Evolutionary conservation across 2,888 invertebrate genomes (phyloP).

Genomic region (Eurytoma californica): DNA sequence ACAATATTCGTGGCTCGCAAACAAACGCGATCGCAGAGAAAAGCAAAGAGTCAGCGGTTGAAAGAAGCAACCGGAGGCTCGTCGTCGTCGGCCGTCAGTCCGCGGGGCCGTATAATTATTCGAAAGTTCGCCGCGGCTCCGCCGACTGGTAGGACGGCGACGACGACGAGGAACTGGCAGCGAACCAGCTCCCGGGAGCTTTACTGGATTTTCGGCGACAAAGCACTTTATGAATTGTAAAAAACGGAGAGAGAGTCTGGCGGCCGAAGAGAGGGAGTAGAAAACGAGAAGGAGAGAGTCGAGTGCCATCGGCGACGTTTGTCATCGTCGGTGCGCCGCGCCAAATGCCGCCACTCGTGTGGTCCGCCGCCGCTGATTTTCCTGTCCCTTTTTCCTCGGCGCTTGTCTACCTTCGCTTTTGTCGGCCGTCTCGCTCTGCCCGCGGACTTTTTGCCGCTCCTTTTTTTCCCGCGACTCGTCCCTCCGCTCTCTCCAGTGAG

Average conservation of each 20-base stretch:
- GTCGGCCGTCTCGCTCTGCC: slow-evolving; percentile 45
- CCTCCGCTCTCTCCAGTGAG: background rate
- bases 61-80: slow-evolving; percentile 15
- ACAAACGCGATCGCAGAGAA: slow-evolving; percentile 14
- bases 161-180: slow-evolving; percentile 57
- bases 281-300: slow-evolving; percentile 1
- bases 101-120: slow-evolving; percentile 36
- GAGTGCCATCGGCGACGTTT: slow-evolving; percentile 55
- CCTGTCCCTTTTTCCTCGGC: slow-evolving; percentile 32
- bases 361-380: slow-evolving; percentile 49
- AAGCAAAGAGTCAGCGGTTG: slow-evolving; percentile 43
- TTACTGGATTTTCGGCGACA: slow-evolving; percentile 64
- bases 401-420: slow-evolving; percentile 47
- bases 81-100: slow-evolving; percentile 8
- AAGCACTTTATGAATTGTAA: slow-evolving; percentile 68
- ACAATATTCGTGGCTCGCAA: slow-evolving; percentile 9
- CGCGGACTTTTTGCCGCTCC: slow-evolving; percentile 42
- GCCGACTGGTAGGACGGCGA: background rate
- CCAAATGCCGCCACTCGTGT: slow-evolving; percentile 58
- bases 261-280: slow-evolving; percentile 32
- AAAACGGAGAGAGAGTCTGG: slow-evolving; percentile 54
- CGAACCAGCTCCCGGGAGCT: slow-evolving; percentile 58
- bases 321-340: slow-evolving; percentile 49
- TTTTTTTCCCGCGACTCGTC: slow-evolving; percentile 40
- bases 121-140: background rate